Evolutionary conservation across 2,797 vertebrate genomes (phyloP), one percentile per base, ranked within the genome.

Genomic region (Pyrocephalus nanus): DNA sequence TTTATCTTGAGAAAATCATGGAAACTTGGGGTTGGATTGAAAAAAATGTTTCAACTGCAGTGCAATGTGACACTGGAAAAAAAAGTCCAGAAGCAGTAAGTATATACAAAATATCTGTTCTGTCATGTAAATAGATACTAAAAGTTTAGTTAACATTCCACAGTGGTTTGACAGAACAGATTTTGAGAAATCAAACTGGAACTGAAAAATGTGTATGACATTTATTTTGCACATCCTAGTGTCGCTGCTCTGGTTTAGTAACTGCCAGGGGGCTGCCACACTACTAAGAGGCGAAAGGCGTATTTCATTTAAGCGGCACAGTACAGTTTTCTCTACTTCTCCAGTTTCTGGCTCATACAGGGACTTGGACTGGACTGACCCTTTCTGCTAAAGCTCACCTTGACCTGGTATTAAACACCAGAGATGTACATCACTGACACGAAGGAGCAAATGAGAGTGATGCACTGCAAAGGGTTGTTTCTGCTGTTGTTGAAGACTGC

Each of bases 41-140:
- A 65, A 58, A 51, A 88, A 89, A 80, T 62, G 34, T 72, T 92
- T 92, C 62, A 91, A 88, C 66, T 94, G 36, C 51, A 96, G 45
- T 26, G 69, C 45, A 85, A 27, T 32, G 14, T 62, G 50, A 69
- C 5, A 15, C 20, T 82, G 53, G 27, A 9, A 92, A 86, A 70
- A 88, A 73, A 74, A 70, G n/a, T 38, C 14, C 21, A 43, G 43
- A 72, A n/a, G 51, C 45, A 55, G 2, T 40, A 70, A 65, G 5
- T 30, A 29, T 20, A 54, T 18, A 51, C 12, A 92, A 69, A 87
- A 57, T 84, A 66, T 38, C 67, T 86, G 19, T 55, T 90, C n/a
- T 88, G 45, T 15, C 40, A 50, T 45, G 26, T 55, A 83, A 86
- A 66, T 36, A 72, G 47, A 32, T 55, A 73, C 8, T 78, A 72